Evolutionary conservation across 2,797 vertebrate genomes (phyloP).

Genomic region (Caiman crocodilus): DNA sequence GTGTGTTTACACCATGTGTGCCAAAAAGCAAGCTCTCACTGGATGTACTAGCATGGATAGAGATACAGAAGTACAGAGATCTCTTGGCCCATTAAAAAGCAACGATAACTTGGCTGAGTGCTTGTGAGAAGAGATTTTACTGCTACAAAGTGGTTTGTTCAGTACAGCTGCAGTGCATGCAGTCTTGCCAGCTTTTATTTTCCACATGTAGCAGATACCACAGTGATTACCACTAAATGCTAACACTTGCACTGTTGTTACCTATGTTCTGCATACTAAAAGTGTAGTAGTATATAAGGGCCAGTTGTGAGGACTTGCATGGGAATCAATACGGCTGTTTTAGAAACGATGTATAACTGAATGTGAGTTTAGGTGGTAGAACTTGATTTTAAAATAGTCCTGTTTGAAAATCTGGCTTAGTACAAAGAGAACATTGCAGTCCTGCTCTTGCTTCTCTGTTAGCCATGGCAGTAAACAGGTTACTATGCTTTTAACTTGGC

Average conservation of each 20-base stretch:
- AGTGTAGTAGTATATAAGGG: fast-evolving
- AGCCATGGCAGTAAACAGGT: neutral
- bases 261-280: neutral
- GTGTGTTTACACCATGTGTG: neutral
- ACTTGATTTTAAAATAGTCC: neutral
- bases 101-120: neutral
- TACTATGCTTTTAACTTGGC: neutral
- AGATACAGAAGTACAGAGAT: neutral
- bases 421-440: neutral
- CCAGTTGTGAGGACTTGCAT: neutral
- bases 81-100: neutral
- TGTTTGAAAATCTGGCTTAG: neutral
- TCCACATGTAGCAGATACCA: neutral
- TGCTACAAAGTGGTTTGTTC: neutral
- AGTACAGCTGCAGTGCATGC: neutral
- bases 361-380: neutral
- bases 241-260: neutral
- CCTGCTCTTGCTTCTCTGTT: neutral
- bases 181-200: neutral
- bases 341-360: neutral
- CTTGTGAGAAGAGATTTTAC: neutral
- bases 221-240: neutral
- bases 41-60: neutral
- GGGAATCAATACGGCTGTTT: neutral
- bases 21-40: too few species aligned